Evolutionary conservation across 1,140 invertebrate species (phyloP), one percentile per base, ranked within the genome.

Genomic region (Drosophila parabipectinata): DNA sequence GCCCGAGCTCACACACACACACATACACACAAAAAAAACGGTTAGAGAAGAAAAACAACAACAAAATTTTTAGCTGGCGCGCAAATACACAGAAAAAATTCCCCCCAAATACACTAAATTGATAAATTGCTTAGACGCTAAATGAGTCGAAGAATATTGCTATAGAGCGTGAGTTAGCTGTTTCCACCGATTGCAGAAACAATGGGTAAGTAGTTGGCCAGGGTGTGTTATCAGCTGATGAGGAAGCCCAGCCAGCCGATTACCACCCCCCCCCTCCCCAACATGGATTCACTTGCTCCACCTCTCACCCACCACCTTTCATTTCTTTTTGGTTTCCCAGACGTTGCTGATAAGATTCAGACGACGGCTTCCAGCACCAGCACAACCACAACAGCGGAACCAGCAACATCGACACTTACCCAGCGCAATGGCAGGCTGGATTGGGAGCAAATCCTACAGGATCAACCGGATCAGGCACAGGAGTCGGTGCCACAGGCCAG

Each of bases 81-180:
- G 72, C 72, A 67, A 75, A 75, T 74, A 62, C 50, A 57, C 50
- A 62, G 18, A 62, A 39, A 59, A 45, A 39, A 18, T 18, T 18
- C 18, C 18, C 50, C 50, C 18, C 10, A 41, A 54, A 28, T 18
- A 26, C 18, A 37, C 48, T 26, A 52, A 74, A 73, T 64, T 75
- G 59, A 59, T 64, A 67, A 73, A 67, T 74, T 30, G 72, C 45
- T 44, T 57, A 56, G 71, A 73, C 52, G 71, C 72, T 63, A 66
- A 63, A 73, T 74, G 72, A 72, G 45, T 67, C 60, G 18, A 67
- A 53, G 21, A 15, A 67, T 66, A 30, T 48, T 53, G 34, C 30
- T 21, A 14, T 24, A 58, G 41, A 58, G 44, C 44, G 44, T 21
- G 44, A 56, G 24, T 32, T 28, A 14, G 39, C 15, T 15, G 28